These are phyloP conservation scores for Yoshiicerus persimilis DNA, from an alignment of 1,140 invertebrate genomes.

Conservation along the genomic window DNA sequence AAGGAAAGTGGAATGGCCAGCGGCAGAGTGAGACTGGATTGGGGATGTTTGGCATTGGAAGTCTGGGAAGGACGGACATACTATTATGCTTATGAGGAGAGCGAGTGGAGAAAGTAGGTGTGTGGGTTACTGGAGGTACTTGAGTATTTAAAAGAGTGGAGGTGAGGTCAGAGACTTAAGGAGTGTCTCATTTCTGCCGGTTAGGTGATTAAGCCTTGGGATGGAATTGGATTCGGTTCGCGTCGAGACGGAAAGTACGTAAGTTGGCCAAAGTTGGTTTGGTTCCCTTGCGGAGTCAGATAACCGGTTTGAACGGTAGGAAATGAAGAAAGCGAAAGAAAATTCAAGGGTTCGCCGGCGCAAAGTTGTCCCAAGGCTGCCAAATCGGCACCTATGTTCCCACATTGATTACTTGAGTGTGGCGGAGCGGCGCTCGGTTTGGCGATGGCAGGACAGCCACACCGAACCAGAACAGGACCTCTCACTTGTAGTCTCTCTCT, in stretches of 20 bases:
- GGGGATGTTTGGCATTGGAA: neutral
- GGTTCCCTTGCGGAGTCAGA: conserved; percentile 28
- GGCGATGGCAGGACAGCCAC: neutral
- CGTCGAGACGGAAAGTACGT: conserved; percentile 24
- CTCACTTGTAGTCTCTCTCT: neutral
- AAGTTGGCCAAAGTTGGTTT: conserved; percentile 26
- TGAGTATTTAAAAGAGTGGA: neutral
- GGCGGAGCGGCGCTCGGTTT: neutral
- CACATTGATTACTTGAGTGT: conserved; percentile 35
- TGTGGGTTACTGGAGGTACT: neutral
- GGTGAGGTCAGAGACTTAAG: neutral
- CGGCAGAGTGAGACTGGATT: neutral
- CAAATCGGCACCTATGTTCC: conserved; percentile 6
- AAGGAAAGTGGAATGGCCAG: neutral
- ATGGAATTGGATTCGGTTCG: conserved; percentile 2
- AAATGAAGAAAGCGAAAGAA: conserved; percentile 42
- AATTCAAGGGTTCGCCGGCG: conserved; percentile 43
- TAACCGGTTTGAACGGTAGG: conserved; percentile 37
- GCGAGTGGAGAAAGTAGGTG: neutral
- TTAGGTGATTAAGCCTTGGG: neutral
- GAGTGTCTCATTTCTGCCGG: neutral
- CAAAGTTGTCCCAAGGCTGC: conserved; percentile 25
- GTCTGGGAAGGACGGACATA: neutral
- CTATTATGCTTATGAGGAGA: neutral
- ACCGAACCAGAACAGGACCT: neutral